Evolutionary conservation across 2,113 vertebrate species (phyloP).

Genomic region (Hyaena hyaena): DNA sequence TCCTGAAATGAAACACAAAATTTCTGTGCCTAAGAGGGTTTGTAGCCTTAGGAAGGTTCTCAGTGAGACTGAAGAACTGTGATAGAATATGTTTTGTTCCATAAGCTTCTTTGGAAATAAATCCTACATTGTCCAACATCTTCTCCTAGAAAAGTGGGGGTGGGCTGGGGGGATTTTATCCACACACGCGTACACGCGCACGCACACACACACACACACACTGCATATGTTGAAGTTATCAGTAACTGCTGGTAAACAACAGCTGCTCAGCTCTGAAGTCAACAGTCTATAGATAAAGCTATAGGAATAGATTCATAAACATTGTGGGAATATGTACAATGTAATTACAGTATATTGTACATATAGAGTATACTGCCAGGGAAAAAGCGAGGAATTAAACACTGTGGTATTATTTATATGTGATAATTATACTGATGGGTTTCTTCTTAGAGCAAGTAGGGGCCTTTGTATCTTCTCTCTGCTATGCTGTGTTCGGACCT

Average conservation of each 20-base stretch:
- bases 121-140: not conserved
- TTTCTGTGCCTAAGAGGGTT: not conserved
- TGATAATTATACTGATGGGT: slow-evolving; percentile 78
- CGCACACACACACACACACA: no score
- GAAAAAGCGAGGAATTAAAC: slow-evolving; percentile 63
- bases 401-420: slow-evolving; percentile 75
- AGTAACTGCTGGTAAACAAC: slow-evolving; percentile 74
- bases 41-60: not conserved
- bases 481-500: slow-evolving; percentile 63
- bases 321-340: slow-evolving; percentile 71
- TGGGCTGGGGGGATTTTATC: not conserved
- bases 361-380: slow-evolving; percentile 71
- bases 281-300: slow-evolving; percentile 80
- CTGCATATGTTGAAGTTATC: slow-evolving; percentile 57
- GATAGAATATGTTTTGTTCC: not conserved
- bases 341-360: slow-evolving; percentile 73
- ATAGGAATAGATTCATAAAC: slow-evolving; percentile 75
- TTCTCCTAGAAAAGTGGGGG: slow-evolving; percentile 30
- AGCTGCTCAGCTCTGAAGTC: slow-evolving; percentile 77
- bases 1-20: not conserved
- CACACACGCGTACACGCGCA: no score
- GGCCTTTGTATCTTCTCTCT: slow-evolving; percentile 56
- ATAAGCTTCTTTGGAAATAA: not conserved
- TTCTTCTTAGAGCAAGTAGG: slow-evolving; percentile 66
- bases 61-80: not conserved